phyloP scores from a whole-genome alignment of 2,113 vertebrate species.

The Corythoichthys haematopterus region DNA sequence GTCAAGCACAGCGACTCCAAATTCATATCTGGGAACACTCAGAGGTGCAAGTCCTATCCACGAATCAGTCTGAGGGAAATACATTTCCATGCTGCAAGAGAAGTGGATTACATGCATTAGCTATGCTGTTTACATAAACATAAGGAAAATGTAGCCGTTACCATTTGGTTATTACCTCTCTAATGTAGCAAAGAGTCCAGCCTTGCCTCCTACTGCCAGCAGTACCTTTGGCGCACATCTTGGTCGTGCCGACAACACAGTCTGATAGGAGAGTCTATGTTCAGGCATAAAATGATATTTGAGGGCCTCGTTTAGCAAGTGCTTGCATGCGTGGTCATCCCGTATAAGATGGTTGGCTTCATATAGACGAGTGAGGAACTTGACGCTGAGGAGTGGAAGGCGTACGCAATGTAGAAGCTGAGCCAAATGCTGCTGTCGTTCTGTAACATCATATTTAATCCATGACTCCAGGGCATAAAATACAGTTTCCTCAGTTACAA shows the following conservation, averaged over 20 bases:
- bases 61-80: conserved; percentile 94
- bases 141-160: background rate
- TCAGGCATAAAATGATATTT: conserved; percentile 99
- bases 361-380: conserved; percentile 92
- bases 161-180: conserved; percentile 79
- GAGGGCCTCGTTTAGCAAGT: conserved; percentile 94
- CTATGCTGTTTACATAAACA: background rate
- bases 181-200: conserved; percentile 91
- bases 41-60: conserved; percentile 96
- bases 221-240: conserved; percentile 94
- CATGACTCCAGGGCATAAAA: conserved; percentile 93
- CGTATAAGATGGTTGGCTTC: conserved; percentile 98
- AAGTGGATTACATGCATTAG: conserved; percentile 11
- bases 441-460: conserved; percentile 92
- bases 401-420: conserved; percentile 92
- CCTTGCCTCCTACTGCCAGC: conserved; percentile 94
- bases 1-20: conserved; percentile 89
- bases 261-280: conserved; percentile 94
- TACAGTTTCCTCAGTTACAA: conserved; percentile 90
- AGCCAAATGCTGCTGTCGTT: conserved; percentile 90
- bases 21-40: conserved; percentile 89
- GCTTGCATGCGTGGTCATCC: conserved; percentile 94
- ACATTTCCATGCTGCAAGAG: conserved; percentile 89
- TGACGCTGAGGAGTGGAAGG: conserved; percentile 91
- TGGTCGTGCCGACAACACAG: conserved; percentile 83